Base-by-base conservation (phyloP, 2,888 invertebrate species). In the Prosapia bicincta region DNA sequence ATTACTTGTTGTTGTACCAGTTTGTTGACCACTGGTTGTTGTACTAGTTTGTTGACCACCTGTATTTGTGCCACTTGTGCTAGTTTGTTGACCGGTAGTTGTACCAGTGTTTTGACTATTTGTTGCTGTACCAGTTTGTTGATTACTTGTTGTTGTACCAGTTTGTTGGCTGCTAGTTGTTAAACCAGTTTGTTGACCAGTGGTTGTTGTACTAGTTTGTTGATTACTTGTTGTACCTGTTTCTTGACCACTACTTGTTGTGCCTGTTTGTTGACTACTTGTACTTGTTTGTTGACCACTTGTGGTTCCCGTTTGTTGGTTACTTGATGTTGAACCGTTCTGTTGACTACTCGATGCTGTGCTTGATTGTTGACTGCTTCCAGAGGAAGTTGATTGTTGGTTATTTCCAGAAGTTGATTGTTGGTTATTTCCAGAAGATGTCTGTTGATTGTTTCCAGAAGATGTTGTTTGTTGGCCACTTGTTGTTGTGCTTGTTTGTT, bases 321-420 rank as follows among this genome's bases (percentile, higher is more conserved):
- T 54, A 66, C 72, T 68, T 68, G 76, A 28, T 76, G 76, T 43
- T 73, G 77, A 23, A 66, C 74, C 24, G n/a, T n/a, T n/a, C 66
- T 78, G 79, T 76, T 78, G 76, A n/a, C 28, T 71, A 5, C 70
- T 71, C 30, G 74, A 76, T 28, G 79, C 71, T 20, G 78, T 32
- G 9, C 79, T 73, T 1, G 78, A 78, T 76, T 78, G 79, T 32
- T 76, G 76, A 30, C 71, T 75, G 20, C 66, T 76, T 3, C 74
- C 72, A n/a, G 79, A 75, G 23, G 80, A 67, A 24, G 80, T 77
- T 28, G 79, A 75, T 73, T 78, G 78, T 69, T 79, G 79, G 23
- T 77, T 75, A 38, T 67, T 74, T 69, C 77, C 77, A 26, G 79
- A 74, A 10, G 78, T 32, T 38, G 9, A 24, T 43, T 72, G 66